phyloP scores from a whole-genome alignment of 2,797 vertebrate genomes.

The Acrocephalus scirpaceus region DNA sequence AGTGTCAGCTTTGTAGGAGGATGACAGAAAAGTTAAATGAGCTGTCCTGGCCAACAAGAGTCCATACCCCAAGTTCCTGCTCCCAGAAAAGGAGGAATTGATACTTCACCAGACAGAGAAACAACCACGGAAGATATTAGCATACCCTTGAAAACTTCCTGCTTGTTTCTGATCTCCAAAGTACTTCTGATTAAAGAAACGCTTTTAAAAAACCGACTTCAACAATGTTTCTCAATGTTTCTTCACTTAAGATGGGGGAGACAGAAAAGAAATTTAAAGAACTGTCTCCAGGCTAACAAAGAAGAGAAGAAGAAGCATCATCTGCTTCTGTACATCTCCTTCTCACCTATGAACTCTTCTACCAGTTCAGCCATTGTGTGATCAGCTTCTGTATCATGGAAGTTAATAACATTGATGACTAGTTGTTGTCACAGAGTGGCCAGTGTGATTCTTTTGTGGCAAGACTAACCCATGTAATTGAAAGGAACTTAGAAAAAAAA shows the following conservation, averaged over 20 bases:
- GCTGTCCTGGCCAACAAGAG: background rate
- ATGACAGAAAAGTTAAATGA: background rate
- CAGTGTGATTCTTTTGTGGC: too few relatives aligned
- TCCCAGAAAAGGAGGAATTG: background rate
- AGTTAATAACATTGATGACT: fast-evolving
- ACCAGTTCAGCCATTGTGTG: background rate
- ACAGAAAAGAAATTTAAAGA: background rate
- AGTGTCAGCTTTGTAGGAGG: background rate
- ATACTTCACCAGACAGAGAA: background rate
- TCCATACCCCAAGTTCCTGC: background rate
- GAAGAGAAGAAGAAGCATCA: background rate
- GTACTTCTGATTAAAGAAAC: background rate
- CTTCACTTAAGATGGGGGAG: background rate
- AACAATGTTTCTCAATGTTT: background rate
- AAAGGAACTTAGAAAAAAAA: background rate
- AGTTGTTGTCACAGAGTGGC: background rate
- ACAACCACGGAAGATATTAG: background rate
- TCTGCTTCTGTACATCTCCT: background rate
- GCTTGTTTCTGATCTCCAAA: background rate
- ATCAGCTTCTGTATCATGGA: fast-evolving
- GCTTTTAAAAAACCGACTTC: background rate
- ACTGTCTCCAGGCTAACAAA: background rate
- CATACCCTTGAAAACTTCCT: background rate
- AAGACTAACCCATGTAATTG: background rate
- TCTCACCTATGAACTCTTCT: fast-evolving